These are phyloP conservation scores for Tanytarsus gracilentus DNA, from an alignment of 2,888 invertebrate genomes.

Conservation along the genomic window DNA sequence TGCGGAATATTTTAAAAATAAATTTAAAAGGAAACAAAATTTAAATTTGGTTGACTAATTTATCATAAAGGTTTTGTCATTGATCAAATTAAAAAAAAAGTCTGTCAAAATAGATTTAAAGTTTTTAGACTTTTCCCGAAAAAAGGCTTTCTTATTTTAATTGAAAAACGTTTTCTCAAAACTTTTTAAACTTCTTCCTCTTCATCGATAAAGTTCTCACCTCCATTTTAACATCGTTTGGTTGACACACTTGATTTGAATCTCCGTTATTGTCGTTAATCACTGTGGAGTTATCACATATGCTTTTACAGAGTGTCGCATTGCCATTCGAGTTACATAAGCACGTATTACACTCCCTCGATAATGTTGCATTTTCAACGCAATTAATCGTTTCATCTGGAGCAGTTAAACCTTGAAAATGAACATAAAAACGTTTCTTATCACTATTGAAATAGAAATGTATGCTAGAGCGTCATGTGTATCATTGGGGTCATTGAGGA, in stretches of 20 bases:
- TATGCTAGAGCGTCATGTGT: too few relatives aligned
- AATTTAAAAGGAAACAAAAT: too few relatives aligned
- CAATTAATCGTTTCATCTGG: constrained; percentile 34
- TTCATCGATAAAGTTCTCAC: background rate
- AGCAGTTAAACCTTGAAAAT: background rate
- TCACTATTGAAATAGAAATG: background rate
- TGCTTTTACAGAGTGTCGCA: constrained; percentile 45
- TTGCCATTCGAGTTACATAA: constrained; percentile 45
- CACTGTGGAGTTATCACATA: background rate
- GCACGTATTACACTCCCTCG: constrained; percentile 46
- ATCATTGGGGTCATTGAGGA: too few relatives aligned
- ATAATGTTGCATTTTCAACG: constrained; percentile 36
- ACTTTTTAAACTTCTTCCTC: too few relatives aligned
- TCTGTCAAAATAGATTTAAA: too few relatives aligned
- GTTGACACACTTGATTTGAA: constrained; percentile 14
- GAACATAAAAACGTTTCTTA: background rate
- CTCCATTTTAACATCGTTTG: constrained; percentile 25
- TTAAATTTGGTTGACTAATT: too few relatives aligned
- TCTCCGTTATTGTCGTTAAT: constrained; percentile 4
- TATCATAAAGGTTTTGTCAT: too few relatives aligned
- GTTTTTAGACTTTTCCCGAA: too few relatives aligned
- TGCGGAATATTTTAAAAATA: too few relatives aligned
- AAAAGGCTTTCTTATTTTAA: background rate
- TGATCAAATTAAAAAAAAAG: too few relatives aligned
- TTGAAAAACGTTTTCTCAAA: too few relatives aligned